These are phyloP conservation scores for Adelosebastes latens DNA, from an alignment of 2,797 vertebrate genomes.

Conservation along the genomic window DNA sequence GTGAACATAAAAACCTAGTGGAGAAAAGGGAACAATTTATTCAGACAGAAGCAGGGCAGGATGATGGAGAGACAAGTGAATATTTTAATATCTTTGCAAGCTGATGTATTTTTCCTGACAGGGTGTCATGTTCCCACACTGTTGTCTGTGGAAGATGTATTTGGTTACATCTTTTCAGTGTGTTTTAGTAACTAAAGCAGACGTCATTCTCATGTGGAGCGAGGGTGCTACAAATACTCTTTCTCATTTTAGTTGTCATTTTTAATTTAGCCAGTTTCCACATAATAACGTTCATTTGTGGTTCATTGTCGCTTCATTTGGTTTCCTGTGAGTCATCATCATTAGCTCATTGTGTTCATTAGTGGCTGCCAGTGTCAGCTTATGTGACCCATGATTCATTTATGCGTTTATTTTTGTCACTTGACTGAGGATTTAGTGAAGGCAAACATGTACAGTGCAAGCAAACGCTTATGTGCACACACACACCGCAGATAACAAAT, in stretches of 20 bases:
- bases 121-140: constrained; percentile 11
- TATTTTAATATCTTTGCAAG: constrained; percentile 31
- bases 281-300: background rate
- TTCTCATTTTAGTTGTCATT: background rate
- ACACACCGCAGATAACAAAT: background rate
- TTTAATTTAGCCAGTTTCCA: constrained; percentile 4
- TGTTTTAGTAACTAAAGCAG: background rate
- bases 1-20: background rate
- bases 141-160: constrained; percentile 4
- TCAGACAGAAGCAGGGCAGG: constrained; percentile 38
- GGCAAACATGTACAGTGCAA: background rate
- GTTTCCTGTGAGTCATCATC: constrained; percentile 13
- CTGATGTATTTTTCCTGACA: constrained; percentile 22
- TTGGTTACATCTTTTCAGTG: background rate
- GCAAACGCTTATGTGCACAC: background rate
- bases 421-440: background rate
- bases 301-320: constrained; percentile 9
- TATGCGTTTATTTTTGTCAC: constrained; percentile 1
- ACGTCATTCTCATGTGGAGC: background rate
- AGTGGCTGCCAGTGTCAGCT: background rate
- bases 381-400: constrained; percentile 24
- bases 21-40: background rate
- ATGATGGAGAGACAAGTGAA: constrained; percentile 38
- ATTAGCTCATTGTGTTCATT: constrained; percentile 34
- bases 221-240: background rate